Conservation (phyloP, 2,888 invertebrate genomes). For the Polylopha cassiicola region DNA sequence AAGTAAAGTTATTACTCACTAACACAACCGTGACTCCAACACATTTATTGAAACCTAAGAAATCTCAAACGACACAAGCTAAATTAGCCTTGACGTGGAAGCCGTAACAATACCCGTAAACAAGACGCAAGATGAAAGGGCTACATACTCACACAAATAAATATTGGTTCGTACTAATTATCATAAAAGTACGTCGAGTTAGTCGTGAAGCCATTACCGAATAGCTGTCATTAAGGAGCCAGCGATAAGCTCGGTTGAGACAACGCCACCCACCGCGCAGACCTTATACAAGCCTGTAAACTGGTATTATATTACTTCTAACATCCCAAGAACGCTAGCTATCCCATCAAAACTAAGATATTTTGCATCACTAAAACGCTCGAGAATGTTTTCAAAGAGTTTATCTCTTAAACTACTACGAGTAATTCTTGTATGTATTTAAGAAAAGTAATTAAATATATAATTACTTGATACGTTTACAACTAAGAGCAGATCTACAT, state of each 20-base stretch:
- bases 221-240: conserved; percentile 65
- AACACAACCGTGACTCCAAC: conserved; percentile 26
- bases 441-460: no score
- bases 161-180: conserved; percentile 70
- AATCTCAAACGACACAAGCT: conserved; percentile 36
- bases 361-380: conserved; percentile 11
- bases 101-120: conserved; percentile 61
- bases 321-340: conserved; percentile 44
- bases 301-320: conserved; percentile 50
- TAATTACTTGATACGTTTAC: no score
- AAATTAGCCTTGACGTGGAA: conserved; percentile 53
- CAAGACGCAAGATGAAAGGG: conserved; percentile 58
- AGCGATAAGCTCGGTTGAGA: conserved; percentile 48
- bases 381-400: conserved; percentile 6
- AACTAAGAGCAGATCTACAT: conserved; percentile 13
- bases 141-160: conserved; percentile 59
- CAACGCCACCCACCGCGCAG: conserved; percentile 59
- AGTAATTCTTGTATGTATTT: no score
- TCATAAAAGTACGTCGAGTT: conserved; percentile 65
- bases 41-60: conserved; percentile 36
- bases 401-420: no score
- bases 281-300: conserved; percentile 44
- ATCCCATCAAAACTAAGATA: conserved; percentile 48
- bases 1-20: no score
- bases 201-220: conserved; percentile 62